Evolutionary conservation across 2,888 invertebrate genomes (phyloP).

Genomic region (Frankliniella fusca): DNA sequence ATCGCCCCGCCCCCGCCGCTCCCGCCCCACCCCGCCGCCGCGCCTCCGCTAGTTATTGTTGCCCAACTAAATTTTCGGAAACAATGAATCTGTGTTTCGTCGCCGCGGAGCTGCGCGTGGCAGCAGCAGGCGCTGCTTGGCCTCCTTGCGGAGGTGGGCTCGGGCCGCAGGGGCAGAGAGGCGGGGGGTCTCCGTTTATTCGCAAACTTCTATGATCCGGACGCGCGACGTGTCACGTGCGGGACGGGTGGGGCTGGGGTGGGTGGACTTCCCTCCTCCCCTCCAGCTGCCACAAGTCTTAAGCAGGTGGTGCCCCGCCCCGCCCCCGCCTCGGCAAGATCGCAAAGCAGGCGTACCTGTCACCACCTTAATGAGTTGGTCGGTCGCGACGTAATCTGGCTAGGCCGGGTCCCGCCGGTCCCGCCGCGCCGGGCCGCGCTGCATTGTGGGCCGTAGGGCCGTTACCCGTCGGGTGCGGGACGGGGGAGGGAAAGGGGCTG

Average conservation of each 20-base stretch:
- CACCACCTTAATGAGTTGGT: not conserved
- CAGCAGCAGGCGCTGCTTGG: too few species aligned
- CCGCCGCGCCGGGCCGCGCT: too few species aligned
- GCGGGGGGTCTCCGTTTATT: not conserved
- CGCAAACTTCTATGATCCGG: constrained; percentile 11
- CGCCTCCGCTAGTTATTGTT: not conserved
- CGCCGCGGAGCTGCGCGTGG: not conserved
- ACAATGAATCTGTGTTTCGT: constrained; percentile 8
- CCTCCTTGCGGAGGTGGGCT: too few species aligned
- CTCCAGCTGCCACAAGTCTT: not conserved
- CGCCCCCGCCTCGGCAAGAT: not conserved
- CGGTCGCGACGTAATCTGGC: not conserved
- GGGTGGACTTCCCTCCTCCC: too few species aligned
- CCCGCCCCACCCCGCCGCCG: not conserved
- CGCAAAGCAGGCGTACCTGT: not conserved
- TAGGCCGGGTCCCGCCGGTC: too few species aligned
- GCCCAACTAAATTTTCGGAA: constrained; percentile 18
- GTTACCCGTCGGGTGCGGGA: too few species aligned
- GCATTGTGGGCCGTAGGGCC: too few species aligned
- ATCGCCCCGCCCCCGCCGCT: not conserved
- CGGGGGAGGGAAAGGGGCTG: too few species aligned
- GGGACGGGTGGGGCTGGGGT: not conserved
- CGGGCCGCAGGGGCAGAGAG: too few species aligned
- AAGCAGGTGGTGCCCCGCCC: not conserved
- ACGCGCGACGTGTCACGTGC: not conserved